Conservation (phyloP, 2,888 invertebrate genomes). For the Plusia festucae region DNA sequence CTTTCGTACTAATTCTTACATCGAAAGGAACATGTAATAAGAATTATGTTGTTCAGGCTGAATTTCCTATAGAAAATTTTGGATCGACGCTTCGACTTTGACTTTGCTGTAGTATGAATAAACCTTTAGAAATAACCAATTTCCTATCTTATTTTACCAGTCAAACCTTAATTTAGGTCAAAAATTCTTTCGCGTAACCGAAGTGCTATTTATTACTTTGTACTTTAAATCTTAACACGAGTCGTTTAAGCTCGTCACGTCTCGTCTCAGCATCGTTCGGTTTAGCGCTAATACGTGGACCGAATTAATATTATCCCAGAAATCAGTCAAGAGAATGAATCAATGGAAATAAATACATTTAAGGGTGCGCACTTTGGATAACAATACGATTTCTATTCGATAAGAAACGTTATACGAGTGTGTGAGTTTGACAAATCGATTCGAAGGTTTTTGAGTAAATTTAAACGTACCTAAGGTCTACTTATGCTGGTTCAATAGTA, state of each 20-base stretch:
- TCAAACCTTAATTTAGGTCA: background rate
- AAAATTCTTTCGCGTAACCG: conserved; percentile 15
- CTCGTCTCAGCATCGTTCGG: conserved; percentile 54
- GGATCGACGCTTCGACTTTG: no score
- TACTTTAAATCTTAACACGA: conserved; percentile 46
- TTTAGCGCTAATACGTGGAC: conserved; percentile 62
- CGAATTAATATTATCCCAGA: conserved; percentile 62
- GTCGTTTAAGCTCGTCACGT: conserved; percentile 57
- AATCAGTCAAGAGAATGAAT: conserved; percentile 64
- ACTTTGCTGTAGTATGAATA: no score
- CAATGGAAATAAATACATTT: conserved; percentile 65
- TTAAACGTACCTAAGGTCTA: background rate
- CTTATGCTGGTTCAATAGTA: no score
- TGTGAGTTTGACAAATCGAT: background rate
- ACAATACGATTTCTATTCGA: conserved; percentile 43
- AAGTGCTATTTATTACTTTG: conserved; percentile 41
- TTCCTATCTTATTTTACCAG: no score
- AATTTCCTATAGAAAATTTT: no score
- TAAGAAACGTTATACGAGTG: conserved; percentile 12
- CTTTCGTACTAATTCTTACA: no score
- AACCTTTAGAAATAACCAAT: no score
- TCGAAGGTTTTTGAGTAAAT: background rate
- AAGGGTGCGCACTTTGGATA: conserved; percentile 55
- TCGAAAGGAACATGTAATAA: no score
- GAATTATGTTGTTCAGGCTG: no score